phyloP scores from a whole-genome alignment of 2,888 invertebrate species.

The Blera fallax region DNA sequence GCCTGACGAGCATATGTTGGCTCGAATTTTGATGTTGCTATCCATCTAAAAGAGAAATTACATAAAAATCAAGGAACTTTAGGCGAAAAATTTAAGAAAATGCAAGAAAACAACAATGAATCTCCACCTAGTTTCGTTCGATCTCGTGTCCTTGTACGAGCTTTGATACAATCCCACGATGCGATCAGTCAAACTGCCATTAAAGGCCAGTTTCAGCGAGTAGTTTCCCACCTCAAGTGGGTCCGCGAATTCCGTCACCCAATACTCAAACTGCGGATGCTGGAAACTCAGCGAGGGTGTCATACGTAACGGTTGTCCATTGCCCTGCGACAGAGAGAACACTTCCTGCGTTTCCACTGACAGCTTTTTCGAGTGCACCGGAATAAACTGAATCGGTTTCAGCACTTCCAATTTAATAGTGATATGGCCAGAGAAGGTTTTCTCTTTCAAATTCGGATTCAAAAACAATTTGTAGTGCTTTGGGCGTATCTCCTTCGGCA shows the following conservation, averaged over 20 bases:
- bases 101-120: not conserved
- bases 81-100: not conserved
- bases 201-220: slow-evolving; percentile 84
- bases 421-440: slow-evolving; percentile 84
- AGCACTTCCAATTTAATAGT: slow-evolving; percentile 83
- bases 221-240: slow-evolving; percentile 81
- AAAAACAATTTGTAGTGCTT: slow-evolving; percentile 85
- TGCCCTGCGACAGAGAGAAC: slow-evolving; percentile 75
- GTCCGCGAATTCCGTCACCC: slow-evolving; percentile 80
- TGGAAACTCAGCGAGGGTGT: slow-evolving; percentile 77
- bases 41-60: slow-evolving; percentile 84
- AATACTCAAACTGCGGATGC: slow-evolving; percentile 79
- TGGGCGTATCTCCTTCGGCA: slow-evolving; percentile 85
- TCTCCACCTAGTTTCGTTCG: slow-evolving; percentile 79
- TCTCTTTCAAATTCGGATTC: slow-evolving; percentile 85
- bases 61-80: not conserved
- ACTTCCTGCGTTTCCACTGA: slow-evolving; percentile 82
- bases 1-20: slow-evolving; percentile 96
- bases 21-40: slow-evolving; percentile 96
- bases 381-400: slow-evolving; percentile 81
- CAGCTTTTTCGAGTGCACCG: slow-evolving; percentile 83
- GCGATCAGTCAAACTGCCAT: slow-evolving; percentile 86
- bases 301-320: slow-evolving; percentile 73
- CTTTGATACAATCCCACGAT: slow-evolving; percentile 91
- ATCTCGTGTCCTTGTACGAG: slow-evolving; percentile 82